Evolutionary conservation across 2,797 vertebrate genomes (phyloP), one percentile per base, ranked within the genome.

Genomic region (Yasuhikotakia modesta): DNA sequence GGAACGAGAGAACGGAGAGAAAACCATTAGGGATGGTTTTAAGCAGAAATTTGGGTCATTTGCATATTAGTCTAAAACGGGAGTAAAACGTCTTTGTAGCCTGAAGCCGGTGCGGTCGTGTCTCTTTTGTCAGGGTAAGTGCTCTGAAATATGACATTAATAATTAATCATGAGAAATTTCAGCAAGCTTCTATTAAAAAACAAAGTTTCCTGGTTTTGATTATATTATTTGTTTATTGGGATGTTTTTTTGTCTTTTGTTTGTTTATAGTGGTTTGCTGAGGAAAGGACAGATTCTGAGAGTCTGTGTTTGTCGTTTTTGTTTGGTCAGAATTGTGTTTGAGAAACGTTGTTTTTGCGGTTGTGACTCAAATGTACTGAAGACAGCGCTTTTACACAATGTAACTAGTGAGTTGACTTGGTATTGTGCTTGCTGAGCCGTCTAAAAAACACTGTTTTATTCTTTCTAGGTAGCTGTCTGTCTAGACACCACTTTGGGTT

Each of bases 11-110:
- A 21, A n/a, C n/a, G n/a, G n/a, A n/a, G n/a, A n/a, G n/a, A 70
- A 77, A 78, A 65, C 57, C 76, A 78, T 78, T 71, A 78, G 68
- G 68, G n/a, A n/a, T n/a, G 48, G 58, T 77, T 77, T 77, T 63
- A 77, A 70, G 45, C 11, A 39, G 57, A 78, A 78, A 63, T 70
- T 52, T 52, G 30, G 57, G 1, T 48, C 57, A 78, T 78, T 78
- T 78, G 75, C 75, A 78, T 78, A 70, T 78, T 70, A 70, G 75
- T 27, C 75, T 78, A 61, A 78, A 70, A 70, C 30, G 22, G 46
- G 66, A 58, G 46, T n/a, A n/a, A n/a, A n/a, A n/a, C n/a, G n/a
- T n/a, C n/a, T n/a, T n/a, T 52, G 66, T 78, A 35, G 75, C 75
- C 75, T 78, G 45, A 57, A 78, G 57, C 75, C n/a, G n/a, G n/a